Evolutionary conservation across 2,113 vertebrate species (phyloP), one percentile per base, ranked within the genome.

Genomic region (Phaethon lepturus): DNA sequence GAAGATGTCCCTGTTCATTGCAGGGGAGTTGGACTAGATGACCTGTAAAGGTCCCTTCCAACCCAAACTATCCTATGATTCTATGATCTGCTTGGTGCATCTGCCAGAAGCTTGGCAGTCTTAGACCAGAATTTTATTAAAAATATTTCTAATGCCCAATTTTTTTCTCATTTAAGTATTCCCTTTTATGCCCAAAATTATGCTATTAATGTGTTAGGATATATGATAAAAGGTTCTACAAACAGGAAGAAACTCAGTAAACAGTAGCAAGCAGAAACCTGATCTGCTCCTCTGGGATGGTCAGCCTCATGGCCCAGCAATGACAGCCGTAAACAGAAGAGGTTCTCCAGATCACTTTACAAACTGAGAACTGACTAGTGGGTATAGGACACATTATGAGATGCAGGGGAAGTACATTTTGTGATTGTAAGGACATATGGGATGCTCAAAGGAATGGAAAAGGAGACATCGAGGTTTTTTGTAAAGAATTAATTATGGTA

Each of bases 391-490:
- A 64, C 26, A 19, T n/a, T 55, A 23, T 28, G 50, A 38, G 13
- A 17, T 62, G 16, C 19, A 55, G 28, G 16, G 38, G 15, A 68
- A 75, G 53, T n/a, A 24, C 15, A 17, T 62, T 40, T 55, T 26
- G 71, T n/a, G n/a, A 49, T 76, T 53, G n/a, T n/a, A 58, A 76
- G 33, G 20, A 72, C 4, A 10, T 14, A 11, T 9, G 5, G 11
- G 13, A 28, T 35, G 2, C n/a, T 11, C 6, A 55, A 84, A 75
- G 7, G 18, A 69, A 42, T 17, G 17, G 11, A 56, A 76, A 80
- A 84, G 4, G 7, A 49, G 0, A 0, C 13, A 58, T 19, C 2
- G 1, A 33, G 5, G 11, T 23, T 80, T 3, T 33, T 56, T 52
- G 13, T 7, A 17, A 35, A 29, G 2, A 13, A 84, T 50, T 2